Percentiles rank a stretch among this genome's conserved stretches.
Conservation (phyloP, 2,888 invertebrate species). For the Megastigmus dorsalis region DNA sequence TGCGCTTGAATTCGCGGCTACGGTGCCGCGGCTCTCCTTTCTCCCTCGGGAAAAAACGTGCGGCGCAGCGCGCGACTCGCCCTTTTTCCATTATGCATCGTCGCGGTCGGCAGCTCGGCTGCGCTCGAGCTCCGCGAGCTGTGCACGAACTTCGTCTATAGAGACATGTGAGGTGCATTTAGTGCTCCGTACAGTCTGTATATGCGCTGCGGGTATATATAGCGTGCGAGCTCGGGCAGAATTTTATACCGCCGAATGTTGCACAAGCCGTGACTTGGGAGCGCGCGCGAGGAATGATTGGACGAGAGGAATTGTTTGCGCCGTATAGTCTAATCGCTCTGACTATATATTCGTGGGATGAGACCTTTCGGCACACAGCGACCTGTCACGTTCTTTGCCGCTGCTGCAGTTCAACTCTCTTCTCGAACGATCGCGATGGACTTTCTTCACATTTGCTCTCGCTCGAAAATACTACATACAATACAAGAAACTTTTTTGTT, state of each 20-base stretch:
- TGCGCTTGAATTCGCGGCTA: too few relatives aligned
- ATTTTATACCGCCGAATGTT: slow-evolving; percentile 25
- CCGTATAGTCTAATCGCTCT: too few relatives aligned
- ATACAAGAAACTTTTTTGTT: too few relatives aligned
- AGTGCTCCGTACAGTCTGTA: background rate
- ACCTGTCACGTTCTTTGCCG: too few relatives aligned
- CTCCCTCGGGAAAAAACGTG: slow-evolving; percentile 3
- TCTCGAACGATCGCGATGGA: too few relatives aligned
- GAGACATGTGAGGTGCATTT: too few relatives aligned
- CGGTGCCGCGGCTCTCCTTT: slow-evolving; percentile 5
- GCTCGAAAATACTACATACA: too few relatives aligned
- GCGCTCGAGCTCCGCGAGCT: background rate
- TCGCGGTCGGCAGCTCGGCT: too few relatives aligned
- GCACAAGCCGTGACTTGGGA: background rate
- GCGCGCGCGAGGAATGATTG: slow-evolving; percentile 3
- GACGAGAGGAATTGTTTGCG: background rate
- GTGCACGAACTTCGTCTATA: slow-evolving; percentile 2
- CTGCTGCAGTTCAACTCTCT: too few relatives aligned
- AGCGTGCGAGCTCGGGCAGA: background rate
- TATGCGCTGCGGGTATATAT: background rate
- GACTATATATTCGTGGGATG: too few relatives aligned
- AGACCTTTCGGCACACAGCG: too few relatives aligned
- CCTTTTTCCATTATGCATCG: slow-evolving; percentile 32
- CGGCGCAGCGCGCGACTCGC: slow-evolving; percentile 13
- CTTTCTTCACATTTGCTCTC: too few relatives aligned